Evolutionary conservation across 2,888 invertebrate species (phyloP).

Genomic region (Dusona sp.): DNA sequence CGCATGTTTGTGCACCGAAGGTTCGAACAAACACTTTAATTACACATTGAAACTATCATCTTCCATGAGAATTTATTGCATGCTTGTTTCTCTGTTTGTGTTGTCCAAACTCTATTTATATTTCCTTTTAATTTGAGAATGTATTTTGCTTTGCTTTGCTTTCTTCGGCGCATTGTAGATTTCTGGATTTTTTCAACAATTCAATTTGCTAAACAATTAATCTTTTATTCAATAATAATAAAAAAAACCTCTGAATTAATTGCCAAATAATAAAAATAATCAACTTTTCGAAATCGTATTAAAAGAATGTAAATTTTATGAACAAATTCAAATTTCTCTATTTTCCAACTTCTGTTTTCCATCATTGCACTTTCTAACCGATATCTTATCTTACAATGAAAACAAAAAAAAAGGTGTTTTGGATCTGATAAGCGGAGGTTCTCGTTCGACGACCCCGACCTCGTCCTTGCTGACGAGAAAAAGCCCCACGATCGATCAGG

Average conservation of each 20-base stretch:
- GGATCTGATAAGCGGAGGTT: conserved; percentile 90
- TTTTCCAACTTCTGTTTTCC: no score
- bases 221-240: no score
- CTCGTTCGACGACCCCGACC: conserved; percentile 93
- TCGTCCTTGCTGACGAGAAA: conserved; percentile 89
- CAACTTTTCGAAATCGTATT: neutral
- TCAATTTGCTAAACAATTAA: neutral
- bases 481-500: conserved; percentile 94
- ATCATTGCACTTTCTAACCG: neutral
- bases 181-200: neutral
- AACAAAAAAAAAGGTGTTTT: conserved; percentile 85
- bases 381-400: neutral
- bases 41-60: conserved; percentile 18
- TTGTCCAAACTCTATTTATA: neutral
- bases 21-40: neutral
- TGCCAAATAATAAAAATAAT: neutral
- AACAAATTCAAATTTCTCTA: neutral
- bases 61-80: conserved; percentile 36
- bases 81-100: conserved; percentile 7
- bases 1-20: conserved; percentile 24
- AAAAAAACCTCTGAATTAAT: no score
- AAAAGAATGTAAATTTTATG: neutral
- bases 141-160: neutral
- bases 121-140: neutral
- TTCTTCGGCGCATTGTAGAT: neutral